Evolutionary conservation across 2,113 vertebrate genomes (phyloP).

Genomic region (Glaucidium brasilianum): DNA sequence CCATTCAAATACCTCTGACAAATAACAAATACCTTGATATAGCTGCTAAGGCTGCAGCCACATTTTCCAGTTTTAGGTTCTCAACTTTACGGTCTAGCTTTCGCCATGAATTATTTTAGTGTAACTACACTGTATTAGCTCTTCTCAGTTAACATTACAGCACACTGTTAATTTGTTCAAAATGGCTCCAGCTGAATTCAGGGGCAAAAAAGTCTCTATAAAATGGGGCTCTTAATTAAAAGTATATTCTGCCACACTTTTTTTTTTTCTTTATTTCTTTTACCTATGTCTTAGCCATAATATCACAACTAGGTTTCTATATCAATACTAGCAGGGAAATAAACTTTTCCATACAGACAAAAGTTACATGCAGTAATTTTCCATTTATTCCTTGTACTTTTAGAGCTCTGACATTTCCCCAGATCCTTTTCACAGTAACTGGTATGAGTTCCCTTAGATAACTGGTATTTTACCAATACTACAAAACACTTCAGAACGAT

Average conservation of each 20-base stretch:
- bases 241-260: neutral
- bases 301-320: neutral
- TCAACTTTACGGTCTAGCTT: neutral
- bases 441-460: neutral
- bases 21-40: neutral
- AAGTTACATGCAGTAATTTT: neutral
- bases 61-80: neutral
- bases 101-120: neutral
- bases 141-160: neutral
- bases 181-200: neutral
- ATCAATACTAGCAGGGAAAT: neutral
- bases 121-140: neutral
- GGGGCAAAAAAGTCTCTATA: neutral
- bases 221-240: neutral
- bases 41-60: neutral
- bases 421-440: neutral
- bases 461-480: neutral
- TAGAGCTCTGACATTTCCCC: neutral
- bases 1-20: neutral
- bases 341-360: neutral
- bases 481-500: neutral
- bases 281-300: neutral
- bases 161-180: neutral
- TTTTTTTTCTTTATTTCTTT: neutral
- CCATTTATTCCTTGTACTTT: neutral